phyloP scores from a whole-genome alignment of 1,140 invertebrate species.

The Aculops lycopersici region DNA sequence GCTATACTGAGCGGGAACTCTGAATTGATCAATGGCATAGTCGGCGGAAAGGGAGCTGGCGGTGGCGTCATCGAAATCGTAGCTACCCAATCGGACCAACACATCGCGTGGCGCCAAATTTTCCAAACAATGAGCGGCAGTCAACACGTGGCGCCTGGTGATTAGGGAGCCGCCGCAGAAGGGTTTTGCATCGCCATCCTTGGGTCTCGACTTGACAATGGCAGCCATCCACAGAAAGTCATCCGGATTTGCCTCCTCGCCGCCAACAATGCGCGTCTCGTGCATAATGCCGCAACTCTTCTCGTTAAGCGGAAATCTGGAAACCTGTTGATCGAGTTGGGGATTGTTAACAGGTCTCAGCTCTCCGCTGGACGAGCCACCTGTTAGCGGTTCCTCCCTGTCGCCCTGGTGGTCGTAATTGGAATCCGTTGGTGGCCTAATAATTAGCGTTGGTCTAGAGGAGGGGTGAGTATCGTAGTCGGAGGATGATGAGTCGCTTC shows the following conservation, averaged over 20 bases:
- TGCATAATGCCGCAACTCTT: not conserved
- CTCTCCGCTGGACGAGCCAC: too few species aligned
- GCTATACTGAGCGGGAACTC: not conserved
- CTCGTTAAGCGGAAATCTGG: too few species aligned
- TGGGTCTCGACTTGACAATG: not conserved
- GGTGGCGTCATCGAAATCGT: not conserved
- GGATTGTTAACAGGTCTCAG: too few species aligned
- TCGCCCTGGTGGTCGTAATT: too few species aligned
- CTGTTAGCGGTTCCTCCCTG: too few species aligned
- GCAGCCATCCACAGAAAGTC: constrained; percentile 11
- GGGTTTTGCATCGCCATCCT: not conserved
- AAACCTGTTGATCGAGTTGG: too few species aligned
- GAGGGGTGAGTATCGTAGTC: too few species aligned
- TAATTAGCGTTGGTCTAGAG: too few species aligned
- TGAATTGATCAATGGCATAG: not conserved
- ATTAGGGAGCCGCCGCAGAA: constrained; percentile 29
- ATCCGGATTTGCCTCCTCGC: constrained; percentile 7
- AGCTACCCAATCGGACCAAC: not conserved
- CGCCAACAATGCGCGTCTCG: constrained; percentile 11
- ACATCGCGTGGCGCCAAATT: constrained; percentile 1
- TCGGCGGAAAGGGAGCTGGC: not conserved
- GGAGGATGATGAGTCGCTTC: too few species aligned
- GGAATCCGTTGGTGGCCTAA: too few species aligned
- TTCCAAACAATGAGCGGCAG: constrained; percentile 24
- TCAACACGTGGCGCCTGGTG: constrained; percentile 21